Percentiles rank a stretch among this genome's conserved stretches.
phyloP scores from a whole-genome alignment of 1,140 invertebrate genomes.

The Dreissena rostriformis region DNA sequence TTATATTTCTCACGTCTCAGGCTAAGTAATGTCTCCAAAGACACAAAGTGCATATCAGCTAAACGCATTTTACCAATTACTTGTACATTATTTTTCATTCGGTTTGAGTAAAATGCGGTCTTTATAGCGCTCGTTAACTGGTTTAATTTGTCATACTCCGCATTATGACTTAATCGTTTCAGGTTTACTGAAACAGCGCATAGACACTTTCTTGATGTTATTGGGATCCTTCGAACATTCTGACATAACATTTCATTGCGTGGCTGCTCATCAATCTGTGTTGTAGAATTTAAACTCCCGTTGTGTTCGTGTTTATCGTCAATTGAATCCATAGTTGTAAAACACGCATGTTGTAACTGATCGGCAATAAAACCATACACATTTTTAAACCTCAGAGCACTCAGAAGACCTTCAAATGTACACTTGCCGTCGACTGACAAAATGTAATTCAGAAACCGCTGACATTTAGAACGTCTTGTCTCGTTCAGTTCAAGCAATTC shows the following conservation, averaged over 20 bases:
- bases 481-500: too few species aligned
- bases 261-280: neutral
- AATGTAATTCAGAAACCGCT: constrained; percentile 12
- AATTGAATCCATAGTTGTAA: neutral
- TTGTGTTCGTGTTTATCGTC: neutral
- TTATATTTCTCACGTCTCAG: constrained; percentile 10
- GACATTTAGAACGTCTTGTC: constrained; percentile 1
- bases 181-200: constrained; percentile 10
- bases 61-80: neutral
- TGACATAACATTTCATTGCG: neutral
- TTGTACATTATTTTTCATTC: neutral
- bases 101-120: neutral
- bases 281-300: neutral
- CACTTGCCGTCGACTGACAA: constrained; percentile 5
- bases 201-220: constrained; percentile 7
- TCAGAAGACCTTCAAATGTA: constrained; percentile 19
- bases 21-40: constrained; percentile 12
- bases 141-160: neutral
- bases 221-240: constrained; percentile 8
- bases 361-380: constrained; percentile 13
- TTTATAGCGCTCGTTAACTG: neutral
- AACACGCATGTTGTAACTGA: neutral
- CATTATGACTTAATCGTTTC: constrained; percentile 32
- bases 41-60: constrained; percentile 24
- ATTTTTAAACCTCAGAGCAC: constrained; percentile 17